Conservation (phyloP, 2,113 vertebrate genomes). For the Caretta caretta region DNA sequence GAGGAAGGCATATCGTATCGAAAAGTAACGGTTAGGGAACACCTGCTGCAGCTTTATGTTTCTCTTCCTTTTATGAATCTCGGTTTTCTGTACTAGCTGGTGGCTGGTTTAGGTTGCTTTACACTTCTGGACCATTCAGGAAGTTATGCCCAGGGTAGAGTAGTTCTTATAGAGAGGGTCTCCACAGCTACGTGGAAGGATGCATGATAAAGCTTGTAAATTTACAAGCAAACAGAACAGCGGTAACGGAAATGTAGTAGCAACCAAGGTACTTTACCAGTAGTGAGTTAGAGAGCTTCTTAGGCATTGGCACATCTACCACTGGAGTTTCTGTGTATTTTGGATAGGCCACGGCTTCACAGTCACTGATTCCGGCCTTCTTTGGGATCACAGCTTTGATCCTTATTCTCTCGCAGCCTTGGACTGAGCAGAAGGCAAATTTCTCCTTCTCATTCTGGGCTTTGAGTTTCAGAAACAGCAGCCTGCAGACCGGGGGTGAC, state of each 20-base stretch:
- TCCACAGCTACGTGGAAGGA: background rate
- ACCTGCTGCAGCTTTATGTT: background rate
- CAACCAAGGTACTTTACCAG: constrained; percentile 82
- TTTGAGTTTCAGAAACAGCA: constrained; percentile 92
- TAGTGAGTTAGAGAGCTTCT: constrained; percentile 78
- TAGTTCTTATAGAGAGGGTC: background rate
- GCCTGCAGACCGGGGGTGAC: constrained; percentile 72
- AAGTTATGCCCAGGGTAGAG: background rate
- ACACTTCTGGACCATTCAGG: background rate
- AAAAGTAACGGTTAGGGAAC: background rate
- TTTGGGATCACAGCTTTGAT: constrained; percentile 90
- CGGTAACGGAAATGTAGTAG: background rate
- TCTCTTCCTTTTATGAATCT: background rate
- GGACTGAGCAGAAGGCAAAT: constrained; percentile 93
- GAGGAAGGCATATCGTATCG: background rate
- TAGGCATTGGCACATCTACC: constrained; percentile 94
- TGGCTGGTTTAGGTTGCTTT: background rate
- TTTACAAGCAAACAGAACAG: background rate
- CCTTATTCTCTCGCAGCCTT: constrained; percentile 93
- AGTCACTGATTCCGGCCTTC: constrained; percentile 87
- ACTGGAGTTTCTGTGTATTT: constrained; percentile 85
- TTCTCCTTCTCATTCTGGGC: constrained; percentile 89
- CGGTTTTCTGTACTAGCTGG: fast-evolving
- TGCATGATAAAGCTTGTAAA: background rate
- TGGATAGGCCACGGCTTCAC: constrained; percentile 88